Base-by-base conservation (phyloP, 2,797 vertebrate species). In the Chelon auratus region DNA sequence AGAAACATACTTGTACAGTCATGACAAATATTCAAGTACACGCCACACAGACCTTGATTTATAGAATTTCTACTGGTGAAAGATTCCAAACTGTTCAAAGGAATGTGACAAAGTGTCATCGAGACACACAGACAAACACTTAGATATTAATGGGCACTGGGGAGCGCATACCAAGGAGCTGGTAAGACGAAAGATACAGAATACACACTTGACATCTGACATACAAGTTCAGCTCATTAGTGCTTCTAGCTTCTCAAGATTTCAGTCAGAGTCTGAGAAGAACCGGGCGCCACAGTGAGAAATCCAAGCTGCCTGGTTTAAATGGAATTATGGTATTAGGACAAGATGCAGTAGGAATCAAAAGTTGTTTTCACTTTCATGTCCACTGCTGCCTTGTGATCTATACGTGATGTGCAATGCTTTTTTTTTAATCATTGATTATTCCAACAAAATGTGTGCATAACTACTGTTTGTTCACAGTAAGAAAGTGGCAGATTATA, bases 171-270 rank as follows among this genome's bases (percentile, higher is more conserved):
- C n/a, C 9, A 9, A 18, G 9, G 18, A 48, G 45, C n/a, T n/a
- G 18, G n/a, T n/a, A 20, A 48, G n/a, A 48, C 8, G 2, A 48
- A 18, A 48, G 45, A 48, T n/a, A 48, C 2, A 48, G 45, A 48
- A 48, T 7, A 48, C 45, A 48, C n/a, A 48, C 45, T 48, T 48
- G n/a, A 47, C 45, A 47, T 47, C n/a, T 47, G 45, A 48, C 45
- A 18, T 18, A 48, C 45, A 10, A 48, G 18, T 48, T 48, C n/a
- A 48, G 45, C 45, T 18, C 45, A 18, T 18, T 48, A 48, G n/a
- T 9, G 9, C n/a, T 18, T 9, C 17, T 17, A 4, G 15, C 3
- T 9, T 18, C 9, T 48, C 45, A n/a, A 17, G 43, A 45, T 17
- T 45, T 45, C 30, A 33, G 30, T 33, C 39, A 40, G n/a, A 20